Conservation (phyloP, 30 jellyfish, hydroid and myxozoan species). For the Hydractinia symbiolongicarpus region DNA sequence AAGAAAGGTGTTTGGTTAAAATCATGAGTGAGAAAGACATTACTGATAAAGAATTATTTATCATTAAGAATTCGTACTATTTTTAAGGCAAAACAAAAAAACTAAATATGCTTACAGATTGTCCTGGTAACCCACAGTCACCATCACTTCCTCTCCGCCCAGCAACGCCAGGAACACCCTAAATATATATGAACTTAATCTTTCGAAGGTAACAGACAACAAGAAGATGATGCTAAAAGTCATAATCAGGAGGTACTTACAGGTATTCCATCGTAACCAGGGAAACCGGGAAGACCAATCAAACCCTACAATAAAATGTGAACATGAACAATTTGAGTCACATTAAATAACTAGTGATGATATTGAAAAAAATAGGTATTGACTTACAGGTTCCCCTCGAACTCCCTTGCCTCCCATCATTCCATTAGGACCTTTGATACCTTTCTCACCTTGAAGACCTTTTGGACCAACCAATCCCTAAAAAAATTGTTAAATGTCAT, state of each 20-base stretch:
- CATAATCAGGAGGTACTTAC: constrained; percentile 33
- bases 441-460: constrained; percentile 47
- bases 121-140: constrained; percentile 69
- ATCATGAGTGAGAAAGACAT: neutral
- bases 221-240: neutral
- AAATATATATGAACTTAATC: neutral
- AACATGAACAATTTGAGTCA: neutral
- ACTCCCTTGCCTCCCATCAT: constrained; percentile 55
- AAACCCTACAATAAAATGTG: constrained; percentile 40
- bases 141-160: constrained; percentile 74
- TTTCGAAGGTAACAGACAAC: neutral
- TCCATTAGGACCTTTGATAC: constrained; percentile 67
- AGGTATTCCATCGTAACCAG: constrained; percentile 80
- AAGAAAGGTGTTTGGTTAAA: neutral
- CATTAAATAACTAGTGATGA: neutral
- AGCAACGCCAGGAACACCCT: constrained; percentile 87
- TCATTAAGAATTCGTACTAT: neutral
- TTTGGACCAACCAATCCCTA: constrained; percentile 47
- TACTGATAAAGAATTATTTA: neutral
- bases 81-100: neutral
- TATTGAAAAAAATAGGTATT: neutral
- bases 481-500: neutral
- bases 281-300: constrained; percentile 80
- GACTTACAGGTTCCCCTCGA: constrained; percentile 47
- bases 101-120: constrained; percentile 24